phyloP scores from a whole-genome alignment of 2,797 vertebrate genomes.

The Sylvilagus floridanus region DNA sequence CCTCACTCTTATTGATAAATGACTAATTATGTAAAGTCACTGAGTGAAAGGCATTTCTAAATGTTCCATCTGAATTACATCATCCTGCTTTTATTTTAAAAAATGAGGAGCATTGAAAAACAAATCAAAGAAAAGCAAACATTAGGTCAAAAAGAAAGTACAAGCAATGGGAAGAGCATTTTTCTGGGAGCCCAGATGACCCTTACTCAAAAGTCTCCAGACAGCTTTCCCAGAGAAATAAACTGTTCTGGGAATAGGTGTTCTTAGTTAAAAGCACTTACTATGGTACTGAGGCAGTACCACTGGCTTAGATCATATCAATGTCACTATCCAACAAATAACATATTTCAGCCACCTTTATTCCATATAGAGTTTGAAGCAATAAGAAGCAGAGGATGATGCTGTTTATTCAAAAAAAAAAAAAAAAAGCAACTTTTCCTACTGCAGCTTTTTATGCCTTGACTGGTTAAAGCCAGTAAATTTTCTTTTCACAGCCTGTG shows the following conservation, averaged over 20 bases:
- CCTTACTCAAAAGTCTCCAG: not conserved
- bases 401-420: not conserved
- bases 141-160: not conserved
- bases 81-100: constrained; percentile 38
- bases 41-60: not conserved
- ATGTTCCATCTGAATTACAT: not conserved
- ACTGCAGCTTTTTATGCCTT: not conserved
- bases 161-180: not conserved
- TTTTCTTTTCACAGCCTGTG: not conserved
- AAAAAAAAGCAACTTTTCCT: not conserved
- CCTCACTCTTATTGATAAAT: not conserved
- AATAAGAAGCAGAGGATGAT: not conserved
- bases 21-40: not conserved
- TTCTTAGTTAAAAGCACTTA: constrained; percentile 7
- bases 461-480: not conserved
- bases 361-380: not conserved
- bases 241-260: not conserved
- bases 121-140: not conserved
- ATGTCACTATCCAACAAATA: not conserved
- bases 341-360: not conserved
- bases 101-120: not conserved
- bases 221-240: constrained; percentile 25
- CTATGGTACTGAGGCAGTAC: not conserved
- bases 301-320: not conserved
- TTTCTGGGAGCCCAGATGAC: not conserved